Percentiles rank a stretch among this genome's conserved stretches.
Evolutionary conservation across 2,888 invertebrate species (phyloP).

Genomic region (Cosmorhoe ocellata): DNA sequence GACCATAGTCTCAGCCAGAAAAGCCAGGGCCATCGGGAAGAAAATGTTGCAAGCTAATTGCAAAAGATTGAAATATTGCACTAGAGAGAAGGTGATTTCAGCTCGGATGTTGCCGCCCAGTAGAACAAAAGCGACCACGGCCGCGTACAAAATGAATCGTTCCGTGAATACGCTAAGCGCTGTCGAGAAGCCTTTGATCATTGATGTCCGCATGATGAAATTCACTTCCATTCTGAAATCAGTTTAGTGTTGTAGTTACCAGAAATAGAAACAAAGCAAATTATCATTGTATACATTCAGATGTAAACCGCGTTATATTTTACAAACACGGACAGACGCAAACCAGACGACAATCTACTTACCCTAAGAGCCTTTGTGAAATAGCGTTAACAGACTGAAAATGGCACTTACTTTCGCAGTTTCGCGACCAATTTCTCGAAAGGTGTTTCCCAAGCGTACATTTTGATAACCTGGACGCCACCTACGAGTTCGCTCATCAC

Average conservation of each 20-base stretch:
- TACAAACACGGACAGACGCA: not conserved
- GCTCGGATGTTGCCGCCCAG: conserved; percentile 83
- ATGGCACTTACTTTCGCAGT: conserved; percentile 83
- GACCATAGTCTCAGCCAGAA: conserved; percentile 84
- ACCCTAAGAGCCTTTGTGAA: no score
- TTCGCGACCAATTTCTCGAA: conserved; percentile 86
- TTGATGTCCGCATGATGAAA: conserved; percentile 84
- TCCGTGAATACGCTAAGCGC: conserved; percentile 91
- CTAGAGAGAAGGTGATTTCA: conserved; percentile 88
- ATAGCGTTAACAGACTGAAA: no score
- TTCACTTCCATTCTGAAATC: conserved; percentile 85
- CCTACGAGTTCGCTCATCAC: conserved; percentile 91
- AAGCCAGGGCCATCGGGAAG: conserved; percentile 83
- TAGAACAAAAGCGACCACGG: conserved; percentile 88
- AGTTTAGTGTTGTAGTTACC: not conserved
- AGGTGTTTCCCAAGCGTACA: conserved; percentile 93
- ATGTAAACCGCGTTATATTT: not conserved
- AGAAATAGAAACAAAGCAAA: no score
- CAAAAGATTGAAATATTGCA: conserved; percentile 89
- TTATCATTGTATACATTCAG: no score
- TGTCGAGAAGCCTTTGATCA: conserved; percentile 85
- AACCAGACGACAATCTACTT: not conserved
- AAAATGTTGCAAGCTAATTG: conserved; percentile 86
- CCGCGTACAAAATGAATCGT: conserved; percentile 90
- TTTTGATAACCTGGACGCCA: conserved; percentile 92